Conservation (phyloP, 2,797 vertebrate species). For the Siniperca scherzeri region DNA sequence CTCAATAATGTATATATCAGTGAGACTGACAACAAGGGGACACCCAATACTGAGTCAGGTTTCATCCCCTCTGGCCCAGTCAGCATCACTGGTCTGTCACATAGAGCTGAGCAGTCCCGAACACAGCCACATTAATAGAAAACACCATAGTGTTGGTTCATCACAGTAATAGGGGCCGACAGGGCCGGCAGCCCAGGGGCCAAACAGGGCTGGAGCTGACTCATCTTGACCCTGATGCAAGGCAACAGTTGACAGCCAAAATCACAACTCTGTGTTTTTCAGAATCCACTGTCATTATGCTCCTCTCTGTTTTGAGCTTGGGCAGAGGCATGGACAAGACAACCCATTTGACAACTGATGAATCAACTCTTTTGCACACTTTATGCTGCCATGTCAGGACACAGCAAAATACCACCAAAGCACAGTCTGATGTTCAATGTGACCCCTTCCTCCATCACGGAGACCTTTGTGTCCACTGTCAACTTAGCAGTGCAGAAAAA, state of each 20-base stretch:
- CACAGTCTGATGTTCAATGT: constrained; percentile 2
- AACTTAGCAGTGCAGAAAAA: neutral
- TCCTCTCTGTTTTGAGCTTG: constrained; percentile 2
- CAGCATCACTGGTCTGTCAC: constrained; percentile 63
- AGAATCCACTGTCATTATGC: constrained; percentile 15
- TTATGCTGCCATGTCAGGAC: neutral
- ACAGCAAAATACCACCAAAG: neutral
- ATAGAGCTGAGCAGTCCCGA: constrained; percentile 35
- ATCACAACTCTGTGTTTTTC: constrained; percentile 56
- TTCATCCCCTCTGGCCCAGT: constrained; percentile 58
- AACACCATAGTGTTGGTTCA: constrained; percentile 58
- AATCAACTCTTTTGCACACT: constrained; percentile 20
- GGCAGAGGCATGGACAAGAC: constrained; percentile 9
- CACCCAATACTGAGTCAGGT: constrained; percentile 68
- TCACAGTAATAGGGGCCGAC: constrained; percentile 69
- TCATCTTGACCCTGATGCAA: constrained; percentile 73
- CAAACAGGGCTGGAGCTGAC: constrained; percentile 57
- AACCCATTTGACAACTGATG: constrained; percentile 19
- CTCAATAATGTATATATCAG: constrained; percentile 74
- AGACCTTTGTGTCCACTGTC: neutral
- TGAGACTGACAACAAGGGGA: constrained; percentile 69
- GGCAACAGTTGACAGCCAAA: constrained; percentile 67
- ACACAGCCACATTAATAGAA: constrained; percentile 52
- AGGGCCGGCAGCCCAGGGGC: constrained; percentile 44
- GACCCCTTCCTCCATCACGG: neutral